Conservation (phyloP, 2,888 invertebrate species). For the Lasioglossum lativentre region DNA sequence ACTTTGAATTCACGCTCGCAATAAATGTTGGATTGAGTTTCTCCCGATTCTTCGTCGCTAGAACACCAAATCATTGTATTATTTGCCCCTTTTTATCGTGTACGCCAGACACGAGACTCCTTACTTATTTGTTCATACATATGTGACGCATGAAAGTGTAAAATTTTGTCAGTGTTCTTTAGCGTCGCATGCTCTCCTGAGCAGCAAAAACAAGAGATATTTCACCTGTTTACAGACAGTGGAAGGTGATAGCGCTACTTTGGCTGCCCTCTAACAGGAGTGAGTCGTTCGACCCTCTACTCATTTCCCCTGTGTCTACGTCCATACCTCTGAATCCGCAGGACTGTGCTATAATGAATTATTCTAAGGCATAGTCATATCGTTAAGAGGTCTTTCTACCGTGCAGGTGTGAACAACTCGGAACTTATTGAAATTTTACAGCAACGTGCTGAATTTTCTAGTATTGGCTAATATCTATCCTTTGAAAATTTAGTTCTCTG, state of each 20-base stretch:
- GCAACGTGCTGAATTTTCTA: background rate
- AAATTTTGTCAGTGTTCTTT: conserved; percentile 78
- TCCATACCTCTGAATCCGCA: conserved; percentile 74
- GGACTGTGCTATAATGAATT: conserved; percentile 73
- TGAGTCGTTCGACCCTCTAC: conserved; percentile 79
- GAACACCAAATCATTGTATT: conserved; percentile 39
- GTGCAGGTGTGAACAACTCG: background rate
- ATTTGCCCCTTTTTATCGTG: conserved; percentile 42
- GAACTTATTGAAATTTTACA: too few species aligned
- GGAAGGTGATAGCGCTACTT: conserved; percentile 83
- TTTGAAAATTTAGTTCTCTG: background rate
- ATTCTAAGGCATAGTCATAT: conserved; percentile 68
- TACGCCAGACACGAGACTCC: conserved; percentile 55
- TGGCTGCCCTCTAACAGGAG: conserved; percentile 84
- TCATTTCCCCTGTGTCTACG: conserved; percentile 77
- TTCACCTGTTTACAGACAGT: conserved; percentile 83
- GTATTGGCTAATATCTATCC: background rate
- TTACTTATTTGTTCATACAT: conserved; percentile 61
- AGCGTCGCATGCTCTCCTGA: conserved; percentile 78
- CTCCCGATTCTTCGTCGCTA: conserved; percentile 18
- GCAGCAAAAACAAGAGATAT: conserved; percentile 80
- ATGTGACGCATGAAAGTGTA: conserved; percentile 81
- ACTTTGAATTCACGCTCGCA: background rate
- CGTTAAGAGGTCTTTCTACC: conserved; percentile 43
- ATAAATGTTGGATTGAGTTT: conserved; percentile 1